Evolutionary conservation across 2,113 vertebrate species (phyloP), one percentile per base, ranked within the genome.

Genomic region (Danionella cerebrum): DNA sequence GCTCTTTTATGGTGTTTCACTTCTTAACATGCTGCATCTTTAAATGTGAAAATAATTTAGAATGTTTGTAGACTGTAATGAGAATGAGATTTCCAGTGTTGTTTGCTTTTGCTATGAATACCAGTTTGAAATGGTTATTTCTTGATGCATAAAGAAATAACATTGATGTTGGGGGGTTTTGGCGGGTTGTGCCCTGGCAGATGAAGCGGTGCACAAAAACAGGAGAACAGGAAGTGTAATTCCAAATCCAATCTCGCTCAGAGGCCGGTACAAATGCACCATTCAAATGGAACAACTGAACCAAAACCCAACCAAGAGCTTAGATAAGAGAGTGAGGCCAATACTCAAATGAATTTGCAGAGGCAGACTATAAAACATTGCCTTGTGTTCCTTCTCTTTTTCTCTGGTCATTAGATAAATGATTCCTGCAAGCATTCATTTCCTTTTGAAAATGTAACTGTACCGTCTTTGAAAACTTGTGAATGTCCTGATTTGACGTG

Each of bases 281-380:
- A 74, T 75, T 75, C 65, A 75, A 48, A 72, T 65, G 52, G 58
- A 76, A 59, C 57, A 63, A 68, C 31, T 47, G 68, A 59, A 71
- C 55, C 69, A 62, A 67, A 68, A 45, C 58, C 69, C 16, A n/a
- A 55, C 54, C 53, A 10, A 24, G 55, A 48, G 55, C 58, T 52
- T 69, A 48, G 55, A 67, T 67, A 50, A 55, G 25, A 53, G 31
- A 55, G 57, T 10, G 6, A 60, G 38, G 39, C 24, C 57, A 44
- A 29, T 29, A 31, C 39, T 60, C 14, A 27, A 39, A 60, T 19
- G 57, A 44, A 27, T 29, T n/a, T 29, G 55, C 21, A 12, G 57
- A 44, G 22, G 14, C 39, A 18, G 38, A 42, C 39, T 21, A 6
- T 11, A 66, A 66, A 35, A 55, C 6, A 42, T 19, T 19, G 48